A percentile compares a stretch with the other conserved stretches of the same genome.
phyloP scores from a whole-genome alignment of 2,113 vertebrate genomes.

The Alces alces region DNA sequence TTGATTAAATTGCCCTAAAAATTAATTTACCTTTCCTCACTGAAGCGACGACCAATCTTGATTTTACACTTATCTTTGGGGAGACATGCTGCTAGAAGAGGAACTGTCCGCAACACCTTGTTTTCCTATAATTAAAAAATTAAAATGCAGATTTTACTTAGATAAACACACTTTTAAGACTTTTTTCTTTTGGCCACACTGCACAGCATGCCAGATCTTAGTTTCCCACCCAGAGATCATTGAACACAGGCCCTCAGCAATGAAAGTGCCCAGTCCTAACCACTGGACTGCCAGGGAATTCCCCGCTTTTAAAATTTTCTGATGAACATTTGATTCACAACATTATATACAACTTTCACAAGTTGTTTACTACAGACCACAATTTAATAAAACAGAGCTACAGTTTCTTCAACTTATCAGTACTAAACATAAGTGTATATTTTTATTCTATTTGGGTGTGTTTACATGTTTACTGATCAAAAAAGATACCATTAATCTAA shows the following conservation, averaged over 20 bases:
- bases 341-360: neutral
- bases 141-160: constrained; percentile 7
- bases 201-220: neutral
- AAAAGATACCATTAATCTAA: neutral
- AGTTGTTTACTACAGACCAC: neutral
- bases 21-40: constrained; percentile 89
- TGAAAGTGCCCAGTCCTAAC: neutral
- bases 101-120: constrained; percentile 93
- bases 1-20: neutral
- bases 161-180: neutral
- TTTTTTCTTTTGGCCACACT: neutral
- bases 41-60: constrained; percentile 92
- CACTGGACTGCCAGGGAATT: neutral
- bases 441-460: neutral
- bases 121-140: constrained; percentile 85
- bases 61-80: constrained; percentile 93
- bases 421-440: neutral
- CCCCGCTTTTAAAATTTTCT: neutral
- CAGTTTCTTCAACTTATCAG: neutral
- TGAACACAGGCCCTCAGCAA: neutral
- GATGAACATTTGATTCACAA: neutral
- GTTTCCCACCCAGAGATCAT: neutral
- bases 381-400: constrained; percentile 3
- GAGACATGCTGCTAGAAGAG: constrained; percentile 93
- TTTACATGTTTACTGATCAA: neutral